Evolutionary conservation across 2,113 vertebrate genomes (phyloP).

Genomic region (Corythoichthys haematopterus): DNA sequence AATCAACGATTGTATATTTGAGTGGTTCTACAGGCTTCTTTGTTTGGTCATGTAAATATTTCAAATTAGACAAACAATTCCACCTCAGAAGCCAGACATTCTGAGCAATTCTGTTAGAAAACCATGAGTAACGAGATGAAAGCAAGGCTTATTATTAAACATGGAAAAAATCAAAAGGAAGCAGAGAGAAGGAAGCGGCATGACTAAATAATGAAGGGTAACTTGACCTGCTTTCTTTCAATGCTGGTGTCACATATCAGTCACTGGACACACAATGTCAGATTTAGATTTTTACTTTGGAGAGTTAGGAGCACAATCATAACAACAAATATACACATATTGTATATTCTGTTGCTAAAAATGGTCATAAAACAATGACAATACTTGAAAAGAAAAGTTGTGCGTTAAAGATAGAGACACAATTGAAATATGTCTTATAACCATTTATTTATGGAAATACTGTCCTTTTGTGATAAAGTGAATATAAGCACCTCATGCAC

Average conservation of each 20-base stretch:
- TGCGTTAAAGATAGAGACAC: constrained; percentile 13
- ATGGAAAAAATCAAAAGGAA: constrained; percentile 8
- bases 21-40: neutral
- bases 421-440: constrained; percentile 15
- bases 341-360: too few relatives aligned
- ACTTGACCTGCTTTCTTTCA: constrained; percentile 36
- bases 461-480: constrained; percentile 13
- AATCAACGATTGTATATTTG: neutral
- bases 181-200: constrained; percentile 4
- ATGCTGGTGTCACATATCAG: constrained; percentile 43
- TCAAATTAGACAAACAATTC: neutral
- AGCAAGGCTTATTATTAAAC: neutral
- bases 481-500: constrained; percentile 1
- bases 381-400: neutral
- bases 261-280: constrained; percentile 4
- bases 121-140: neutral
- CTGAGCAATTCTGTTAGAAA: neutral
- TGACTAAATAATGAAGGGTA: constrained; percentile 57
- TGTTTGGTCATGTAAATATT: neutral
- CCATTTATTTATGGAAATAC: constrained; percentile 24
- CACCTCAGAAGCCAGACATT: neutral
- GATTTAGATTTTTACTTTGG: neutral
- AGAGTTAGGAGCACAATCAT: neutral
- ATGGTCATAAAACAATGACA: neutral
- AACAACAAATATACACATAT: neutral